A percentile compares a stretch with the other conserved stretches of the same genome.
phyloP scores from a whole-genome alignment of 1,140 invertebrate genomes.

The Vollenhovia emeryi region DNA sequence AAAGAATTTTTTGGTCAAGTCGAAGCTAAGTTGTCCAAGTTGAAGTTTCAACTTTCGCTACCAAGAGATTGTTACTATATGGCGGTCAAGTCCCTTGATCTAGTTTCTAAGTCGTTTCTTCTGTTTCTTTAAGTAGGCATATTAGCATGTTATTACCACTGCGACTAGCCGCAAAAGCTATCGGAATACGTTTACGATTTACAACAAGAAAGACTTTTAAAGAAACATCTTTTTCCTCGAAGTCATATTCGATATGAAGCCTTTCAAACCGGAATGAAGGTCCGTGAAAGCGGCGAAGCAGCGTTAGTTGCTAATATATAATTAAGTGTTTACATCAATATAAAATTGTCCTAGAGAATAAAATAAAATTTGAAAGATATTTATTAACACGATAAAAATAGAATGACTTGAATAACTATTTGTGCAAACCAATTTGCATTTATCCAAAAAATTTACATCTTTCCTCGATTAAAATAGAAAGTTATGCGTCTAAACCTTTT shows the following conservation, averaged over 20 bases:
- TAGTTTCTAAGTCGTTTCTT: not conserved
- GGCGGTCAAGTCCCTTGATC: not conserved
- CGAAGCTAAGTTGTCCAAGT: not conserved
- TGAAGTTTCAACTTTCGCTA: slow-evolving; percentile 8
- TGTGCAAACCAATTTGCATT: not conserved
- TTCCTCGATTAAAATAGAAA: not conserved
- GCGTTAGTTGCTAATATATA: not conserved
- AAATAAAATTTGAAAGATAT: not conserved
- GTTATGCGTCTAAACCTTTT: not conserved
- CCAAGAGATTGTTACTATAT: not conserved
- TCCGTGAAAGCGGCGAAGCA: not conserved
- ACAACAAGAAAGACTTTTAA: not conserved
- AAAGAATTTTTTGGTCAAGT: not conserved
- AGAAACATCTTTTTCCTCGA: not conserved
- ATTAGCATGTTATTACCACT: not conserved
- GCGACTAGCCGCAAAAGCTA: not conserved
- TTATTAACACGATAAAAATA: not conserved
- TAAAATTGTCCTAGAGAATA: not conserved
- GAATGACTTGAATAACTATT: not conserved
- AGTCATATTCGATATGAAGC: not conserved
- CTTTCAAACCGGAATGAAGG: not conserved
- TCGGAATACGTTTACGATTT: not conserved
- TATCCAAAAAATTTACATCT: not conserved
- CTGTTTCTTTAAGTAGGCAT: not conserved
- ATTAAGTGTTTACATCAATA: not conserved